A percentile compares a stretch with the other conserved stretches of the same genome.
phyloP scores from a whole-genome alignment of 1,140 invertebrate species.

The Brachionus asplanchnoidis region DNA sequence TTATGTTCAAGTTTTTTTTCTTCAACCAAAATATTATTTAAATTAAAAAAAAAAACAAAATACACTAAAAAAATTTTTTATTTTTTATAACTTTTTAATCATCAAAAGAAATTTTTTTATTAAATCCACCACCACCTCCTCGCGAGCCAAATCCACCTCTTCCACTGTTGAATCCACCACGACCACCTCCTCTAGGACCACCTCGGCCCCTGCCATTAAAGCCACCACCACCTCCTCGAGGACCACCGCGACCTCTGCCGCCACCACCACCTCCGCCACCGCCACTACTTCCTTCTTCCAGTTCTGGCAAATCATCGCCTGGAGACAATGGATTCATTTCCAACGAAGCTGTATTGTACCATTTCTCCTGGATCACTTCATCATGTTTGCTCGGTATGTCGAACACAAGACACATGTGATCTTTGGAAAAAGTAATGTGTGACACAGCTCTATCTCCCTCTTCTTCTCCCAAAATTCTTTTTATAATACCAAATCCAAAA shows the following conservation, averaged over 20 bases:
- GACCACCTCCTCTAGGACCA: background rate
- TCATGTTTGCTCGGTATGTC: conserved; percentile 36
- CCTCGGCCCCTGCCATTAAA: background rate
- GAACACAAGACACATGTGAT: background rate
- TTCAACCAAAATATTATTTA: no score
- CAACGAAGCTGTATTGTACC: conserved; percentile 21
- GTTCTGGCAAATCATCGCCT: background rate
- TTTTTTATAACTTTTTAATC: conserved; percentile 27
- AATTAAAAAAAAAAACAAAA: background rate
- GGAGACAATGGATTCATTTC: background rate
- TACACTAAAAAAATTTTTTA: background rate
- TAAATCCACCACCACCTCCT: background rate
- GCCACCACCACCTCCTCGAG: background rate
- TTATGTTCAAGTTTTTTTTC: background rate
- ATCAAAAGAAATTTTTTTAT: conserved; percentile 34
- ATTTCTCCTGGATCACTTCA: conserved; percentile 33
- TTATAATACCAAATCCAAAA: conserved; percentile 34
- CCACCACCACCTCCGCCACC: background rate
- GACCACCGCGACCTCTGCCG: background rate
- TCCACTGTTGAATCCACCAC: background rate
- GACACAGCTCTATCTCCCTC: conserved; percentile 26
- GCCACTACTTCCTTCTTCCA: background rate
- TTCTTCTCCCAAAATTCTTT: conserved; percentile 39
- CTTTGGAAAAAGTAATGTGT: conserved; percentile 38
- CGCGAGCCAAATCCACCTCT: background rate